Evolutionary conservation across 2,113 vertebrate genomes (phyloP).

Genomic region (Elephas maximus): DNA sequence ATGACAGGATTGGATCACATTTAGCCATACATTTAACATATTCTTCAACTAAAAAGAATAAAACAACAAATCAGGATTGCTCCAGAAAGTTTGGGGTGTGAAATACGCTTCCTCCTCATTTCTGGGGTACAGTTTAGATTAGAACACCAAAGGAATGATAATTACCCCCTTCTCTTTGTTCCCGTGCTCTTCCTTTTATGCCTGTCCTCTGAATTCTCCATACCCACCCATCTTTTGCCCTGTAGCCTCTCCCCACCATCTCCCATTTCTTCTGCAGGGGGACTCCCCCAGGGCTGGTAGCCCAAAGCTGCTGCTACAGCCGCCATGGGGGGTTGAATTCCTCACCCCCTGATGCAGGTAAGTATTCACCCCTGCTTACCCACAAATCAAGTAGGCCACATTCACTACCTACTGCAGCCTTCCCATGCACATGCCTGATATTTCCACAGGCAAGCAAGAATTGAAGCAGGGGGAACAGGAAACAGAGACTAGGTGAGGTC

Average conservation of each 20-base stretch:
- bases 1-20: neutral
- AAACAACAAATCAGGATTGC: neutral
- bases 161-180: neutral
- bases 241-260: constrained; percentile 69
- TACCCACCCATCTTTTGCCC: constrained; percentile 38
- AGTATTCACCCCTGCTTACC: constrained; percentile 37
- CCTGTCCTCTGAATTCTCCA: constrained; percentile 35
- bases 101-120: neutral
- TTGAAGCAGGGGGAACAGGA: constrained; percentile 63
- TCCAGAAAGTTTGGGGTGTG: neutral
- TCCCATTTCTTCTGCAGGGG: constrained; percentile 81
- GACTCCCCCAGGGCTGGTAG: constrained; percentile 78
- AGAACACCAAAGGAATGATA: neutral
- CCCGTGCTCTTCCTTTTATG: neutral
- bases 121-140: neutral
- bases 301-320: constrained; percentile 86
- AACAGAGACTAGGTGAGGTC: constrained; percentile 79
- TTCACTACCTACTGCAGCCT: neutral
- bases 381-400: neutral
- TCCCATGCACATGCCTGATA: constrained; percentile 59
- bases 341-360: constrained; percentile 53
- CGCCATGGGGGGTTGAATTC: constrained; percentile 75
- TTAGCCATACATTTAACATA: neutral
- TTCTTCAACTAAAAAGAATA: neutral
- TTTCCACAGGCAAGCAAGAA: constrained; percentile 78